A percentile compares a stretch with the other conserved stretches of the same genome.
Evolutionary conservation across 2,113 vertebrate species (phyloP).

Genomic region (Elephantulus edwardii): DNA sequence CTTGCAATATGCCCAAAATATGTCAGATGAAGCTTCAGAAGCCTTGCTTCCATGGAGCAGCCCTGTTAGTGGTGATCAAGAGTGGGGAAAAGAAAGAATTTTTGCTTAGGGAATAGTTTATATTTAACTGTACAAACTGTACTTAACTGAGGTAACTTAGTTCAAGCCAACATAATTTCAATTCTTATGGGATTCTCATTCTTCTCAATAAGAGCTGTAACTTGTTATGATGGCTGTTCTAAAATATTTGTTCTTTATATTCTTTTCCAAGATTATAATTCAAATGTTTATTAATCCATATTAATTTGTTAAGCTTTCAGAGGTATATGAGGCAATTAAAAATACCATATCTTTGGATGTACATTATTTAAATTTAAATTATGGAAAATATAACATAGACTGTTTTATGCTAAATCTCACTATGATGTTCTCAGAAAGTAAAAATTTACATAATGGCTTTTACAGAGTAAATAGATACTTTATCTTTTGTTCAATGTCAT

Average conservation of each 20-base stretch:
- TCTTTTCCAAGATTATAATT: neutral
- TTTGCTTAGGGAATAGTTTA: no score
- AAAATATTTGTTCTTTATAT: neutral
- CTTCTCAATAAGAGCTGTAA: no score
- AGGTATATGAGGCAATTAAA: neutral
- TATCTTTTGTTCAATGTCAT: constrained; percentile 10
- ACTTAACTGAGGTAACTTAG: no score
- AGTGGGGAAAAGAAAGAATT: no score
- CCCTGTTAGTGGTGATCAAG: no score
- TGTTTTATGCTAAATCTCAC: neutral
- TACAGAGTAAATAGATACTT: neutral
- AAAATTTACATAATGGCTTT: neutral
- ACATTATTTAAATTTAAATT: neutral
- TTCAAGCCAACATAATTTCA: no score
- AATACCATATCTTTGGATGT: neutral
- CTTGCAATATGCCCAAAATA: neutral
- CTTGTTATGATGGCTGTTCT: no score
- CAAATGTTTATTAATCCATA: neutral
- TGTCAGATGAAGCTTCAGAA: neutral
- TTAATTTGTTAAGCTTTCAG: neutral
- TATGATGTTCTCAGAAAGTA: constrained; percentile 1
- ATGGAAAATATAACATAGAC: neutral
- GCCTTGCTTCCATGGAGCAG: no score
- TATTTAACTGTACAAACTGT: no score
- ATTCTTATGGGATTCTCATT: no score